A percentile compares a stretch with the other conserved stretches of the same genome.
phyloP scores from a whole-genome alignment of 2,113 vertebrate species.

The pig (Sus scrofa) region T2T-Sscrofa CM000812.6:84891001-84891500 shows the following conservation, averaged over 20 bases:
- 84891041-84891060: not conserved
- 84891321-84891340: not conserved
- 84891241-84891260: not conserved
- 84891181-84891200: not conserved
- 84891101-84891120: not conserved
- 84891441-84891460: not conserved
- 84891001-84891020: constrained; percentile 21
- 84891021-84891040: not conserved
- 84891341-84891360: not conserved
- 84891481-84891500: not conserved
- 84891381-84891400: not conserved
- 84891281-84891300: not conserved
- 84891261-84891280: not conserved
- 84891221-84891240: not conserved
- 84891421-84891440: not conserved
- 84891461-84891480: not conserved
- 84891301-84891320: not conserved
- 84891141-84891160: not conserved
- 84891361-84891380: not conserved
- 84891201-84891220: not conserved
- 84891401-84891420: not conserved
- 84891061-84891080: not conserved
- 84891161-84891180: not conserved
- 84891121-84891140: not conserved
- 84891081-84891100: not conserved